Conservation (phyloP, 2,888 invertebrate species). For the Dendrolimus pini region DNA sequence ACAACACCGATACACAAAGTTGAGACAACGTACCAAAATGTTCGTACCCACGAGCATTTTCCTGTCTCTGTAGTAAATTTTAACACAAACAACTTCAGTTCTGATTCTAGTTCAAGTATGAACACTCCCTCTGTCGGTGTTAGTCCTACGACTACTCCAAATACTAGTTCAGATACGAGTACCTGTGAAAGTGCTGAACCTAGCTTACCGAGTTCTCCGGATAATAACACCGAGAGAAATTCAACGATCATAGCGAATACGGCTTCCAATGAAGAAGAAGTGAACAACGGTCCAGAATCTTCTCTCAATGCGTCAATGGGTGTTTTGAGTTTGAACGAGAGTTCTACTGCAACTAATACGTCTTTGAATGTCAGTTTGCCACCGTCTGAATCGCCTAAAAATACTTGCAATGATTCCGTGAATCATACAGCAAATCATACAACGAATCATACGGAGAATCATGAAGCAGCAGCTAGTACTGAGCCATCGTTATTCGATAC, state of each 20-base stretch:
- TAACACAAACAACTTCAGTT: slow-evolving; percentile 65
- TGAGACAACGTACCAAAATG: slow-evolving; percentile 56
- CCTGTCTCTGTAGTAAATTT: slow-evolving; percentile 43
- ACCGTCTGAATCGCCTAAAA: slow-evolving; percentile 56
- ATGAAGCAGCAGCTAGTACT: slow-evolving; percentile 34
- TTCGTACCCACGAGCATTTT: slow-evolving; percentile 43
- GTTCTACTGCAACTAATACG: slow-evolving; percentile 65
- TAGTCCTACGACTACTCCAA: slow-evolving; percentile 82
- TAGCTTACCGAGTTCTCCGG: slow-evolving; percentile 82
- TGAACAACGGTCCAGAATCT: slow-evolving; percentile 35
- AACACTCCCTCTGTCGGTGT: slow-evolving; percentile 75
- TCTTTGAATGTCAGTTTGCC: slow-evolving; percentile 61
- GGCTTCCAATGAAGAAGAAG: slow-evolving; percentile 30
- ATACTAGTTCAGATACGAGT: slow-evolving; percentile 83
- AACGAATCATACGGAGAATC: slow-evolving; percentile 32
- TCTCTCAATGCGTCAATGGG: slow-evolving; percentile 57
- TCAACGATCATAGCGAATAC: slow-evolving; percentile 28
- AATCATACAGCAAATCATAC: slow-evolving; percentile 32
- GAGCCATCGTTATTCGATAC: slow-evolving; percentile 31
- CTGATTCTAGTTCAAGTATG: slow-evolving; percentile 83
- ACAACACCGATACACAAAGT: slow-evolving; percentile 42
- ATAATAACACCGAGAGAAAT: slow-evolving; percentile 43
- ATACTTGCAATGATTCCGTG: slow-evolving; percentile 8
- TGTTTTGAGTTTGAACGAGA: slow-evolving; percentile 58
- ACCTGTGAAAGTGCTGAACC: slow-evolving; percentile 84